Evolutionary conservation across 1,140 invertebrate species (phyloP), one percentile per base, ranked within the genome.

Genomic region (Neodiprion pinetum): DNA sequence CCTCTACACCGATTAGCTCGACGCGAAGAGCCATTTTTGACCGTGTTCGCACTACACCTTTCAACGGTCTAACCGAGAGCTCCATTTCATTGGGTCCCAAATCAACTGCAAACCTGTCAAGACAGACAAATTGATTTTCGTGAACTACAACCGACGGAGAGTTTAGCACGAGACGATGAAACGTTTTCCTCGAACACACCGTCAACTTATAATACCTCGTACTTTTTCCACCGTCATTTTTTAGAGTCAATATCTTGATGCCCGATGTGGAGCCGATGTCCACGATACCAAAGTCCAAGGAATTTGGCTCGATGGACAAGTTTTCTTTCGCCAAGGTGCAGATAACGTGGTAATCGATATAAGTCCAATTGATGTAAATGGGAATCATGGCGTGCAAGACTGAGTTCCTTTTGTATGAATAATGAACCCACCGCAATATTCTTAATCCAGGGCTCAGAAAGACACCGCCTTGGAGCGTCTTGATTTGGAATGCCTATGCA

Each of bases 201-300:
- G 17, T 21, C 17, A 21, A 21, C 17, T 21, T 21, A 21, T 21
- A 50, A 50, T 53, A 83, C 78, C 78, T 83, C 0, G 80, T 78
- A n/a, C 76, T 80, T 75, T 82, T 82, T 1, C 72, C 80, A 66
- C 85, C 84, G 7, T 73, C 49, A 49, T 87, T 88, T 1, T 12
- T 69, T 7, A 88, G 61, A 7, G 71, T 77, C 8, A 88, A 14
- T 65, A 71, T 77, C 73, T 80, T 80, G 9, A 78, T 76, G 8
- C 74, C 73, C 11, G 82, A 81, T 0, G 78, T 70, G 12, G 73
- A 75, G 0, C 82, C 82, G 17, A 84, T 50, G 40, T 88, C 82
- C 0, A 88, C 77, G 7, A 70, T 80, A 8, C 83, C 84, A 73
- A 87, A 85, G 72, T 87, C 82, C 8, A 88, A 73, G 3, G 61